Evolutionary conservation across 2,888 invertebrate species (phyloP).

Genomic region (Halocaridina rubra): DNA sequence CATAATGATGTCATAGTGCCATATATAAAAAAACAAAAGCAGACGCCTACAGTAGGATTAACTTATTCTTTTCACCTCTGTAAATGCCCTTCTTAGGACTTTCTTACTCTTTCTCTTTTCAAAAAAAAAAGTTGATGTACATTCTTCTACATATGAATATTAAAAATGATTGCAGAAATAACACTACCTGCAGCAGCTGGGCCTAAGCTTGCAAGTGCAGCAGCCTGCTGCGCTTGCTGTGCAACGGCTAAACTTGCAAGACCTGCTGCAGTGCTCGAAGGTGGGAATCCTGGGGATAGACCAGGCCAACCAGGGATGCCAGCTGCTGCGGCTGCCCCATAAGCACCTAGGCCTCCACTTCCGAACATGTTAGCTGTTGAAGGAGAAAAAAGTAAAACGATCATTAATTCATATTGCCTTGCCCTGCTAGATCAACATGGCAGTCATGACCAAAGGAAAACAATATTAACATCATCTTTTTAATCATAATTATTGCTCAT

Average conservation of each 20-base stretch:
- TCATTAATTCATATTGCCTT: too few relatives aligned
- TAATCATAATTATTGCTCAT: too few relatives aligned
- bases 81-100: too few relatives aligned
- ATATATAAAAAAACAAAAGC: too few relatives aligned
- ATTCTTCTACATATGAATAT: too few relatives aligned
- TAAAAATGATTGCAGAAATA: too few relatives aligned
- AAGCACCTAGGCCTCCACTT: constrained; percentile 70
- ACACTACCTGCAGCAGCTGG: constrained; percentile 43
- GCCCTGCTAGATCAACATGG: not conserved
- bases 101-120: too few relatives aligned
- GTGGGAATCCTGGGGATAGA: constrained; percentile 72
- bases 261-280: constrained; percentile 56
- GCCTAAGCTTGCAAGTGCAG: constrained; percentile 47
- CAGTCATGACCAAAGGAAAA: not conserved
- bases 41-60: too few relatives aligned
- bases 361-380: constrained; percentile 56
- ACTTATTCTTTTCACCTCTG: too few relatives aligned
- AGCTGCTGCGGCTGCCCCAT: constrained; percentile 56
- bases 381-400: not conserved
- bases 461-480: too few relatives aligned
- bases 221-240: constrained; percentile 70
- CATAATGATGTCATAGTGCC: too few relatives aligned
- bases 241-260: constrained; percentile 57
- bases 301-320: constrained; percentile 72
- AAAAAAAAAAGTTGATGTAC: too few relatives aligned